A percentile compares a stretch with the other conserved stretches of the same genome.
Conservation (phyloP, 2,113 vertebrate species). For the Hypocryptadius cinnamomeus region DNA sequence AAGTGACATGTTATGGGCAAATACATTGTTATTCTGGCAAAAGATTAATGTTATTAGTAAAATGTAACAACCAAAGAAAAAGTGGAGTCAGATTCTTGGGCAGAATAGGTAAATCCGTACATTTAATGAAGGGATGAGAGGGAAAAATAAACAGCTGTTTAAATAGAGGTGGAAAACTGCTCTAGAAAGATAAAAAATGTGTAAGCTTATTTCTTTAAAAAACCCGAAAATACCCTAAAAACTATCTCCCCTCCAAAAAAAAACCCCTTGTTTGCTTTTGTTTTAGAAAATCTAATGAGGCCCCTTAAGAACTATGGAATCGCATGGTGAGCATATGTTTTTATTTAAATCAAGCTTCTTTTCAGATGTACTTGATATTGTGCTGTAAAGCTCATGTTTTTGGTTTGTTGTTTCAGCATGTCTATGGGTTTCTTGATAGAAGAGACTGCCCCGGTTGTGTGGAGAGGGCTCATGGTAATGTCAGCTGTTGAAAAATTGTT, state of each 20-base stretch:
- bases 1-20: background rate
- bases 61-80: background rate
- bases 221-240: background rate
- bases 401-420: constrained; percentile 79
- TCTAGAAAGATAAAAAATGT: background rate
- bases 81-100: background rate
- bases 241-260: background rate
- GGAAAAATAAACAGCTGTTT: background rate
- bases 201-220: background rate
- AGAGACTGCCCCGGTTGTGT: constrained; percentile 84
- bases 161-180: background rate
- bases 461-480: constrained; percentile 98
- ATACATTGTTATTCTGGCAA: background rate
- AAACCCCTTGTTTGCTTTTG: background rate
- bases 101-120: background rate
- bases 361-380: background rate
- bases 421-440: constrained; percentile 97
- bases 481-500: constrained; percentile 89
- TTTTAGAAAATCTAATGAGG: constrained; percentile 89
- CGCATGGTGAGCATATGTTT: constrained; percentile 80
- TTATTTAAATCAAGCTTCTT: constrained; percentile 25
- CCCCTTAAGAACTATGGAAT: constrained; percentile 93
- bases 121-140: background rate
- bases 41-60: background rate
- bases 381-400: background rate